Percentiles rank a stretch among this genome's conserved stretches.
phyloP scores from a whole-genome alignment of 1,140 invertebrate genomes.

The Pogonomyrmex californicus region DNA sequence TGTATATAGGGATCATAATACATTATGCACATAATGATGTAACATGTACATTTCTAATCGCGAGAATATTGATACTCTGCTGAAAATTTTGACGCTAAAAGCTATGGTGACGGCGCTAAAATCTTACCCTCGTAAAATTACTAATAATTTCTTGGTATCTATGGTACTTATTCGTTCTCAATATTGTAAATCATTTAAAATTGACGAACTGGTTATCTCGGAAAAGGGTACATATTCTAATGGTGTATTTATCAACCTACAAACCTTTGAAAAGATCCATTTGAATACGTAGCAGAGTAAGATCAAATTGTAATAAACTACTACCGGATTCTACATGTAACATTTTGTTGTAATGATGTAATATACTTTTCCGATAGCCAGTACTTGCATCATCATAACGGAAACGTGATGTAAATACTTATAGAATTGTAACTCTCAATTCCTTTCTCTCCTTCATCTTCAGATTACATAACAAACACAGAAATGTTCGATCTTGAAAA shows the following conservation, averaged over 20 bases:
- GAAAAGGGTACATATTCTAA: conserved; percentile 49
- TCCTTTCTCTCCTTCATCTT: conserved; percentile 68
- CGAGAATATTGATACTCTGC: conserved; percentile 66
- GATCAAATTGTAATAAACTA: background rate
- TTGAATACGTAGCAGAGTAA: background rate
- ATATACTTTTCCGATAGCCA: conserved; percentile 71
- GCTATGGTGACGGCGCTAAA: conserved; percentile 85
- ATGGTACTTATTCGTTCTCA: conserved; percentile 75
- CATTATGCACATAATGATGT: conserved; percentile 46
- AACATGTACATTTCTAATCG: conserved; percentile 60
- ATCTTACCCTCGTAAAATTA: conserved; percentile 81
- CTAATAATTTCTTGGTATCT: conserved; percentile 85
- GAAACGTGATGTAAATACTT: background rate
- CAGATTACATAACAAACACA: conserved; percentile 90
- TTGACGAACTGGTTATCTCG: conserved; percentile 66
- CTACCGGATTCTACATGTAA: background rate
- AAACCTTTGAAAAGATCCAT: background rate
- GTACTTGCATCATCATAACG: conserved; percentile 41
- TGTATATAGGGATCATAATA: conserved; percentile 66
- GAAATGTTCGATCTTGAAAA: conserved; percentile 96
- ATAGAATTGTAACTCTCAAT: background rate
- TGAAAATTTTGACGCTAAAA: conserved; percentile 69
- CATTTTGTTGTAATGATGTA: background rate
- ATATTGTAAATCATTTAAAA: conserved; percentile 59
- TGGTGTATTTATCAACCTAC: background rate